Percentiles rank a stretch among this genome's conserved stretches.
Conservation (phyloP, 2,797 vertebrate species). For the Poeciliopsis paucimaculata region DNA sequence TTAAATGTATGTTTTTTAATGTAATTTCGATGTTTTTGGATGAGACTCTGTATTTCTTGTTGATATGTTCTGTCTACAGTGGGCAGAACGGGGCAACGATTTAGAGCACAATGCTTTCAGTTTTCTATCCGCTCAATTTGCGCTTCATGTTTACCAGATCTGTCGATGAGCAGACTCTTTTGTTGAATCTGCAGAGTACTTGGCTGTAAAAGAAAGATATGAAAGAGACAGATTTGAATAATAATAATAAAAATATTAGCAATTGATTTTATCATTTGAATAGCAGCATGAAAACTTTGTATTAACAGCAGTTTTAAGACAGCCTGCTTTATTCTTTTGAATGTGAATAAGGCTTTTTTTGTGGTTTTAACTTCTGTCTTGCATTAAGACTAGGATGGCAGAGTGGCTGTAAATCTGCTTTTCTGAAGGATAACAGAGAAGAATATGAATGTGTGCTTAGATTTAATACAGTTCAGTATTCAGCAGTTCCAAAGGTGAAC, state of each 20-base stretch:
- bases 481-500: not conserved
- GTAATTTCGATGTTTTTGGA: not conserved
- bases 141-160: not conserved
- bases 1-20: not conserved
- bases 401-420: not conserved
- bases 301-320: constrained; percentile 6
- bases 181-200: not conserved
- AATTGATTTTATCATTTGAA: constrained; percentile 34
- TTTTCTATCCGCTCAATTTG: constrained; percentile 1
- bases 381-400: not conserved
- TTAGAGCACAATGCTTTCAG: not conserved
- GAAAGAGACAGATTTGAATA: not conserved
- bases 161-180: not conserved
- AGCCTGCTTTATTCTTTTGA: not conserved
- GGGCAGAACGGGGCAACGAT: not conserved
- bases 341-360: not conserved
- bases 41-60: not conserved
- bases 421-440: not conserved
- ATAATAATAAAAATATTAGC: not conserved
- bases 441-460: not conserved
- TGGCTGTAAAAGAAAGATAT: constrained; percentile 5
- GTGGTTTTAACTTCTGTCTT: not conserved
- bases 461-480: not conserved
- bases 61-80: not conserved
- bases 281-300: not conserved